A percentile compares a stretch with the other conserved stretches of the same genome.
These are phyloP conservation scores for Formicarius rufipectus DNA, from an alignment of 2,113 vertebrate species.

Conservation along the genomic window DNA sequence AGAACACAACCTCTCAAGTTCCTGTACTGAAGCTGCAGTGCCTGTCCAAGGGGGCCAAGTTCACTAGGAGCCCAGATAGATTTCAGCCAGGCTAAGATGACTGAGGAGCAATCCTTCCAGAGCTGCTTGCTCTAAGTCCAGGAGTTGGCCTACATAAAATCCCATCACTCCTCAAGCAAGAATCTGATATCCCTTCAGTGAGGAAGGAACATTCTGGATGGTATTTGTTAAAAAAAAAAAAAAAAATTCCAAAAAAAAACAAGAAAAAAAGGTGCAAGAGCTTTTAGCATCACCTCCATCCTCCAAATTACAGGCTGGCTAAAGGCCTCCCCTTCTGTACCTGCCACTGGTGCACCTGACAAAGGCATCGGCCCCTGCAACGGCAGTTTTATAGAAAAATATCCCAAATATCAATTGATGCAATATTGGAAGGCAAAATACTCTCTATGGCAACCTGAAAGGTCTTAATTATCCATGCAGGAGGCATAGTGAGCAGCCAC, in stretches of 20 bases:
- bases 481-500: not conserved
- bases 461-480: slow-evolving; percentile 37
- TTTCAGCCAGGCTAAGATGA: not conserved
- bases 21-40: accelerated
- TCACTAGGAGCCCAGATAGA: not conserved
- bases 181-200: not conserved
- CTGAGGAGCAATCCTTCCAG: not conserved
- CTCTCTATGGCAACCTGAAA: slow-evolving; percentile 49
- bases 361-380: not conserved
- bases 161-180: not conserved
- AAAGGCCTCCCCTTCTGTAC: not conserved
- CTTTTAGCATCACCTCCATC: not conserved
- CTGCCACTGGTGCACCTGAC: not conserved
- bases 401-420: not conserved
- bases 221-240: not conserved
- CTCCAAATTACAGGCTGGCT: not conserved
- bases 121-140: not conserved
- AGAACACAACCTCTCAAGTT: accelerated
- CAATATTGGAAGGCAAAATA: not conserved
- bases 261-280: not conserved
- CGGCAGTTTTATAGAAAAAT: not conserved
- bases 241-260: not conserved
- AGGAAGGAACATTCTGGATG: not conserved
- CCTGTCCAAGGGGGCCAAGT: accelerated
- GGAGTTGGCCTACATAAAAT: not conserved